Evolutionary conservation across 1,140 invertebrate genomes (phyloP).

Genomic region (Heliconius hermathena): DNA sequence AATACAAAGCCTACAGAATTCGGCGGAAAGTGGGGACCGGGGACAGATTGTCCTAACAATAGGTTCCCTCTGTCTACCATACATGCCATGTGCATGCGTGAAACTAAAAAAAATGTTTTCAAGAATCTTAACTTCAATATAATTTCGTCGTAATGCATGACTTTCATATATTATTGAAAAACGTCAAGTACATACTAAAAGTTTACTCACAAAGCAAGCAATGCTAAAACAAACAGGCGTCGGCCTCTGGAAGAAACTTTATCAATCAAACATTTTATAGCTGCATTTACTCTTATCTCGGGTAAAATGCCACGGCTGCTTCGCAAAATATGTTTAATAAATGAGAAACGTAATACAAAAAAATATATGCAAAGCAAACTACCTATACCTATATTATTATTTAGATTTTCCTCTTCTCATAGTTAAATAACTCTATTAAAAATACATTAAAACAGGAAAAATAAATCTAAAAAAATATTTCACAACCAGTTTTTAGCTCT

Average conservation of each 20-base stretch:
- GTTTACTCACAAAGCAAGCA: conserved; percentile 20
- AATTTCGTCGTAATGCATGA: background rate
- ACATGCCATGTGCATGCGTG: no score
- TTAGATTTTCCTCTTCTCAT: conserved; percentile 20
- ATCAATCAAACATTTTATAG: conserved; percentile 44
- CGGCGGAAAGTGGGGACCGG: no score
- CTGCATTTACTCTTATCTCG: conserved; percentile 40
- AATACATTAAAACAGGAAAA: conserved; percentile 32
- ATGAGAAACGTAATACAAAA: conserved; percentile 4
- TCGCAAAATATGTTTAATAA: conserved; percentile 16
- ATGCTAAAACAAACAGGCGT: conserved; percentile 20
- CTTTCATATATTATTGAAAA: background rate
- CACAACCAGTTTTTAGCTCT: conserved; percentile 24
- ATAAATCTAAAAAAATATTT: conserved; percentile 30
- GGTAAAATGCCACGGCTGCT: conserved; percentile 30
- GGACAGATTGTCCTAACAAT: no score
- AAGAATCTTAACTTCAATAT: no score
- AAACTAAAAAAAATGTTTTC: no score
- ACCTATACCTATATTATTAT: background rate
- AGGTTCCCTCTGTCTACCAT: no score
- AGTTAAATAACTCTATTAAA: background rate
- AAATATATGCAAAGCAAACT: conserved; percentile 8
- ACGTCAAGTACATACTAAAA: conserved; percentile 13
- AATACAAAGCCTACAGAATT: no score
- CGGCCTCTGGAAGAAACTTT: conserved; percentile 36